Conservation (phyloP, 2,888 invertebrate species). For the Ornithoptera priamus region DNA sequence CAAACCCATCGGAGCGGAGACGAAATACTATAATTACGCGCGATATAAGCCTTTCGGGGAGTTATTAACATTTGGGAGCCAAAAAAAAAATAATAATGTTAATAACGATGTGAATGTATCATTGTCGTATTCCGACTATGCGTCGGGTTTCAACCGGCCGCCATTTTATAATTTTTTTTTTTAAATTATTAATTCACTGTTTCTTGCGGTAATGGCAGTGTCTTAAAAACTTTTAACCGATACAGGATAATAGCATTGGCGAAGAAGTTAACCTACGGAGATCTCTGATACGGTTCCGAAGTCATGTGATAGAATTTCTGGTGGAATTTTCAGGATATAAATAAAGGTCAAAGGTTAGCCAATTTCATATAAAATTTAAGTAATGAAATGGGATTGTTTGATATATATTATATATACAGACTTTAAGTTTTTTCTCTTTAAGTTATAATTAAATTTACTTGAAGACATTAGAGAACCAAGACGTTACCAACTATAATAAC, state of each 20-base stretch:
- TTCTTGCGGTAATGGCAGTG: not conserved
- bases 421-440: too few relatives aligned
- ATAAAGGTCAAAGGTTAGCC: too few relatives aligned
- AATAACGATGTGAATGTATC: conserved; percentile 43
- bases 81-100: conserved; percentile 43
- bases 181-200: not conserved
- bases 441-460: too few relatives aligned
- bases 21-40: conserved; percentile 45
- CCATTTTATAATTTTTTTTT: not conserved
- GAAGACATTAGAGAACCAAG: not conserved
- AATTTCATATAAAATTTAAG: too few relatives aligned
- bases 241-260: not conserved
- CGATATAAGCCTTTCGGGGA: conserved; percentile 43
- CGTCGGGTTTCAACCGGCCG: conserved; percentile 6
- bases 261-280: too few relatives aligned
- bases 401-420: too few relatives aligned
- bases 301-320: too few relatives aligned
- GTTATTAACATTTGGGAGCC: conserved; percentile 43
- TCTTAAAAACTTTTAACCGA: not conserved
- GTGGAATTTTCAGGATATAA: too few relatives aligned
- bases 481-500: not conserved
- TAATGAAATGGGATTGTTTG: too few relatives aligned
- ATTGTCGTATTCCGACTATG: conserved; percentile 35
- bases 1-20: conserved; percentile 41
- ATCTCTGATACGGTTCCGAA: too few relatives aligned